phyloP scores from a whole-genome alignment of 2,113 vertebrate species.

The Ia io region DNA sequence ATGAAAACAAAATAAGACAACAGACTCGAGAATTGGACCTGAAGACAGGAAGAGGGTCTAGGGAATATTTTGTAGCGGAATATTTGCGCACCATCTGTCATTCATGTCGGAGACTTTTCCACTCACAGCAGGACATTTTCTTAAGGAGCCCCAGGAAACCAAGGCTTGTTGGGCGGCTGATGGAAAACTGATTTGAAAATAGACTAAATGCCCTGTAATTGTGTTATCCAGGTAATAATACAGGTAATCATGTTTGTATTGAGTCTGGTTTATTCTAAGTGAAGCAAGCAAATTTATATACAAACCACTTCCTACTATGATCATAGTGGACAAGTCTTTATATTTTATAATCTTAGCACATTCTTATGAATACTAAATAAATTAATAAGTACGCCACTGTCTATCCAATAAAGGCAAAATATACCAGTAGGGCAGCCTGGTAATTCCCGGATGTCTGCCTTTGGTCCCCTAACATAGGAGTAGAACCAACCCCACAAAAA shows the following conservation, averaged over 20 bases:
- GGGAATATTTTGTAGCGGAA: background rate
- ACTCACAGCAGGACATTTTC: background rate
- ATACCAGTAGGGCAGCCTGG: background rate
- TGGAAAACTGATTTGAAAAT: slow-evolving; percentile 11
- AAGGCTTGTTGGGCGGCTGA: background rate
- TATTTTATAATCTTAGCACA: background rate
- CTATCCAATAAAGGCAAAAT: background rate
- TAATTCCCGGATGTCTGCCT: background rate
- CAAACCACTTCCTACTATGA: background rate
- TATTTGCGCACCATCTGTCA: background rate
- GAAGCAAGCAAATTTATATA: background rate
- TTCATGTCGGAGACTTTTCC: background rate
- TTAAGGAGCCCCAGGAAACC: background rate
- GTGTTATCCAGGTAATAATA: background rate
- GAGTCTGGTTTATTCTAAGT: background rate
- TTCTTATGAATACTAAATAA: background rate
- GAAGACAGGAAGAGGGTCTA: background rate
- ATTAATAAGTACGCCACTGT: background rate
- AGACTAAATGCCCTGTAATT: background rate
- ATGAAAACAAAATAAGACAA: background rate
- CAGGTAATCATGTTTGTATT: background rate
- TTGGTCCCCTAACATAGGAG: background rate
- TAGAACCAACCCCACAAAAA: background rate
- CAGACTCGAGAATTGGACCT: background rate
- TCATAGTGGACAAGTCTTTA: background rate